Conservation (phyloP, 1,140 invertebrate genomes). For the Drosophila asahinai region DNA sequence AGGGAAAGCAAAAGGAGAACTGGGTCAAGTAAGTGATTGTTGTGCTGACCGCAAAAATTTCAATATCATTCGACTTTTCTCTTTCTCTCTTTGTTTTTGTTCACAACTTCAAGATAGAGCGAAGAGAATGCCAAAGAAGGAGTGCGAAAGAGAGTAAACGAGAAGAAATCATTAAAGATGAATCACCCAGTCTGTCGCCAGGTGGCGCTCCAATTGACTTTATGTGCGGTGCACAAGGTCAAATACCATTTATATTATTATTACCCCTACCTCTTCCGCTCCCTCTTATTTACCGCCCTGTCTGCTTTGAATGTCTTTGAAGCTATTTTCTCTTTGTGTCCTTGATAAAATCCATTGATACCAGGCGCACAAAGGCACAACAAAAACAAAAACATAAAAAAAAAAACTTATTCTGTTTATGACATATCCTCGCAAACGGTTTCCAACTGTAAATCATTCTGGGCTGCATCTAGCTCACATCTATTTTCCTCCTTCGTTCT, state of each 20-base stretch:
- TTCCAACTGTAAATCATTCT: constrained; percentile 25
- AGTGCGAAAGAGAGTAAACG: neutral
- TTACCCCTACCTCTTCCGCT: neutral
- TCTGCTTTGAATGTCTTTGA: constrained; percentile 66
- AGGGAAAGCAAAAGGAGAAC: constrained; percentile 21
- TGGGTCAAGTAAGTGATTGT: constrained; percentile 46
- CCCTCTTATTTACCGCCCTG: constrained; percentile 3
- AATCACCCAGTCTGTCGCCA: constrained; percentile 33
- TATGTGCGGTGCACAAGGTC: constrained; percentile 61
- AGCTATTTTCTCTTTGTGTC: constrained; percentile 32
- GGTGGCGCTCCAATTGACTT: constrained; percentile 56
- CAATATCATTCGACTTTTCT: constrained; percentile 20
- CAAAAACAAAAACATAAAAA: constrained; percentile 5
- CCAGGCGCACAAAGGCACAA: constrained; percentile 46
- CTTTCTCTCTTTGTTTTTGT: neutral
- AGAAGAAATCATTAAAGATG: constrained; percentile 36
- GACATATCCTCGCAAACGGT: constrained; percentile 17
- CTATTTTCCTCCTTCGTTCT: neutral
- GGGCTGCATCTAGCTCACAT: constrained; percentile 21
- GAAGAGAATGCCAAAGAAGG: neutral
- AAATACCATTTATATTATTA: constrained; percentile 68
- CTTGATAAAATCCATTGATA: constrained; percentile 70
- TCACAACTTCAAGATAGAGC: constrained; percentile 6
- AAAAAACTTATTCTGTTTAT: constrained; percentile 16
- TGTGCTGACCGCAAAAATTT: constrained; percentile 14